Evolutionary conservation across 1,140 invertebrate genomes (phyloP).

Genomic region (Drosophila repletoides): DNA sequence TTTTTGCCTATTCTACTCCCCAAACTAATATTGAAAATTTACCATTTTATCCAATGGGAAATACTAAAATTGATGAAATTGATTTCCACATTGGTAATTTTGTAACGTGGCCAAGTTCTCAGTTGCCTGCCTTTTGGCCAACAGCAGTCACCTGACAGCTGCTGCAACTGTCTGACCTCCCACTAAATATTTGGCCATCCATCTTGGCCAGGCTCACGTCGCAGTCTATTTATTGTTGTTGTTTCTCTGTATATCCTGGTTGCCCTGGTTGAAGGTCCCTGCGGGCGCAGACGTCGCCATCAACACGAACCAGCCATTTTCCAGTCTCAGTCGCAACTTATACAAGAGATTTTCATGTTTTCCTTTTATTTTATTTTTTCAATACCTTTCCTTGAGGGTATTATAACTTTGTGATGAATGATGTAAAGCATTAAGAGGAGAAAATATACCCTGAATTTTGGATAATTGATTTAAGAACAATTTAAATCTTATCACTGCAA

Average conservation of each 20-base stretch:
- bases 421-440: no score
- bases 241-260: neutral
- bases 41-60: conserved; percentile 3
- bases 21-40: conserved; percentile 11
- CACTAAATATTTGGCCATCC: conserved; percentile 66
- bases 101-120: conserved; percentile 37
- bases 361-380: no score
- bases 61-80: conserved; percentile 69
- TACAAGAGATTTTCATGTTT: conserved; percentile 42
- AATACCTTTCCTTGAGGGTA: no score
- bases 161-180: conserved; percentile 65
- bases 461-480: no score
- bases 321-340: conserved; percentile 52
- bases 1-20: neutral
- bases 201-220: conserved; percentile 60
- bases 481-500: no score
- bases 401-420: no score
- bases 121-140: conserved; percentile 43
- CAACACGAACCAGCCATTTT: conserved; percentile 65
- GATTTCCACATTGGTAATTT: conserved; percentile 76
- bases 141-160: neutral
- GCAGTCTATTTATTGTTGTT: conserved; percentile 28
- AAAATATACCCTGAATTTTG: no score
- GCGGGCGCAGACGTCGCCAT: conserved; percentile 74
- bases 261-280: conserved; percentile 26